These are phyloP conservation scores for Megalops cyprinoides DNA, from an alignment of 2,797 vertebrate genomes.

Conservation along the genomic window DNA sequence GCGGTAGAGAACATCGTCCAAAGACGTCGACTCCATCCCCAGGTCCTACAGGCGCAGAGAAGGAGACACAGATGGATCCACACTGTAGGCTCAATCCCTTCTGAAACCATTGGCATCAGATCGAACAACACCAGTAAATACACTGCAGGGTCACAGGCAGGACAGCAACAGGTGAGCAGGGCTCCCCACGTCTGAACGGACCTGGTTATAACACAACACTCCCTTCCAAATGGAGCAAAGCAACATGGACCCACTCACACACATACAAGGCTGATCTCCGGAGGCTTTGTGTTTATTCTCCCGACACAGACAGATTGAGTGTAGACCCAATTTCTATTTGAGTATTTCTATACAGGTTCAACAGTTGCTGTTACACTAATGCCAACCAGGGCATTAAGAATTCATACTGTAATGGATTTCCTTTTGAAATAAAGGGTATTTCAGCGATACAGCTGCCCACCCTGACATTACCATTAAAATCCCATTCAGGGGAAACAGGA, in stretches of 20 bases:
- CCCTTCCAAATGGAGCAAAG: not conserved
- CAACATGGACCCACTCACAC: not conserved
- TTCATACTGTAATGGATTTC: conserved; percentile 12
- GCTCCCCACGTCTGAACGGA: no score
- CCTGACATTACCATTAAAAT: conserved; percentile 25
- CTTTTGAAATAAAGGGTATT: conserved; percentile 11
- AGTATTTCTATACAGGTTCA: not conserved
- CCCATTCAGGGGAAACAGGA: conserved; percentile 14
- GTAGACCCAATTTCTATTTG: not conserved
- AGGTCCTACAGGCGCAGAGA: conserved; percentile 68
- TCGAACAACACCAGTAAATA: not conserved
- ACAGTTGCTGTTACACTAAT: not conserved
- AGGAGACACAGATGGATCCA: conserved; percentile 16
- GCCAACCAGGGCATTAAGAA: not conserved
- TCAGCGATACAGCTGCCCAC: not conserved
- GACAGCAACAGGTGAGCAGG: not conserved
- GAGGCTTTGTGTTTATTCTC: not conserved
- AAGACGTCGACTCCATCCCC: conserved; percentile 83
- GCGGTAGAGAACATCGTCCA: conserved; percentile 83
- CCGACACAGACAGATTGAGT: not conserved
- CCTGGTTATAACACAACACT: not conserved
- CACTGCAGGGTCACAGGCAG: not conserved
- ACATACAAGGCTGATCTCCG: not conserved
- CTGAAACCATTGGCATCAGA: not conserved
- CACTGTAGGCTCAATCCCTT: not conserved